These are phyloP conservation scores for Ischnus inquisitorius DNA, from an alignment of 2,888 invertebrate genomes.

Conservation along the genomic window DNA sequence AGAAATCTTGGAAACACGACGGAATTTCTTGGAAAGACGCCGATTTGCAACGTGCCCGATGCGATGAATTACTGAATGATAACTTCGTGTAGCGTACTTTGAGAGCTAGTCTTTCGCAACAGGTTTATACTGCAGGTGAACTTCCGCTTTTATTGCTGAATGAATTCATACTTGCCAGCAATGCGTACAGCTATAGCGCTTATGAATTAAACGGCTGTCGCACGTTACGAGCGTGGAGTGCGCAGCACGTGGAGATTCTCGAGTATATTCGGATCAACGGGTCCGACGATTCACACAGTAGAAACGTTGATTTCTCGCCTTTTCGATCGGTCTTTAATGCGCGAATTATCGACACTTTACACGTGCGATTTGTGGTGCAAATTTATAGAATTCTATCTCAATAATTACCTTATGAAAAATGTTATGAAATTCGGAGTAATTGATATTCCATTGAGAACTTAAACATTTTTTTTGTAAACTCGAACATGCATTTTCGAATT, in stretches of 20 bases:
- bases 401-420: too few species aligned
- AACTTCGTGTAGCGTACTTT: too few species aligned
- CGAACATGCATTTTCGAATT: too few species aligned
- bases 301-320: background rate
- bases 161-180: too few species aligned
- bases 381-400: background rate
- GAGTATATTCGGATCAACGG: background rate
- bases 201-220: background rate
- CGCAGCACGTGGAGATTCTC: background rate
- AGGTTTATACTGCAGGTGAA: slow-evolving; percentile 10
- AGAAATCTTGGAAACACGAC: slow-evolving; percentile 39
- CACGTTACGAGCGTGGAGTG: too few species aligned
- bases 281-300: background rate
- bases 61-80: background rate
- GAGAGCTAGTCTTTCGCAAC: background rate
- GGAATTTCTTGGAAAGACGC: background rate
- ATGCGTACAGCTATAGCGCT: background rate
- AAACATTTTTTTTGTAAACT: too few species aligned
- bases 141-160: slow-evolving; percentile 29
- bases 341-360: background rate
- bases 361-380: background rate
- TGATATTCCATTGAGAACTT: too few species aligned
- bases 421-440: too few species aligned
- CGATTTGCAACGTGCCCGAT: background rate
- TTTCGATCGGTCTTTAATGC: background rate